Conservation (phyloP, 2,888 invertebrate species). For the Chironomus tentans region DNA sequence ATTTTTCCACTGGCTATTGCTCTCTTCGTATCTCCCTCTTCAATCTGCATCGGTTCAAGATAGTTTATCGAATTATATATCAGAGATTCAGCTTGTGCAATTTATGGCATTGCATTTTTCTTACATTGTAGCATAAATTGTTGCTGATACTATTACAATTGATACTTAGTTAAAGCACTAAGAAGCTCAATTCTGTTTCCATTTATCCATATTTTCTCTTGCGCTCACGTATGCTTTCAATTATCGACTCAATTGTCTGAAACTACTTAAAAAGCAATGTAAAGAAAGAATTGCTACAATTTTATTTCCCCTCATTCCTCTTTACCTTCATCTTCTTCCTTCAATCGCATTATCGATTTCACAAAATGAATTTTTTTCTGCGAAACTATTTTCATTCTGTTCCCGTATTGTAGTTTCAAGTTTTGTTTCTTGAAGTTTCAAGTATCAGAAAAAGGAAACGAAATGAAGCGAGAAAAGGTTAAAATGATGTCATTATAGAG, state of each 20-base stretch:
- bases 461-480: not conserved
- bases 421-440: too few species aligned
- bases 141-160: not conserved
- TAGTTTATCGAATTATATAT: too few species aligned
- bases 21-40: too few species aligned
- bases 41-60: too few species aligned
- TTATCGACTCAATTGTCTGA: conserved; percentile 5
- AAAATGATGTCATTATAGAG: not conserved
- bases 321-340: not conserved
- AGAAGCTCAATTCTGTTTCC: not conserved
- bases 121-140: not conserved
- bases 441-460: too few species aligned
- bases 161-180: too few species aligned
- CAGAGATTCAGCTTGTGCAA: not conserved
- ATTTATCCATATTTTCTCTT: not conserved
- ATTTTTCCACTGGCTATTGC: too few species aligned
- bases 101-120: not conserved
- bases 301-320: not conserved
- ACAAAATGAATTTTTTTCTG: too few species aligned
- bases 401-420: too few species aligned
- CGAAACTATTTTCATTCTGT: too few species aligned
- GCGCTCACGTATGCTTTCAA: conserved; percentile 5
- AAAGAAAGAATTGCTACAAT: not conserved
- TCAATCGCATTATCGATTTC: too few species aligned
- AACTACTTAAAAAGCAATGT: conserved; percentile 2